Base-by-base conservation (phyloP, 2,113 vertebrate species). In the Phocoena sinus region DNA sequence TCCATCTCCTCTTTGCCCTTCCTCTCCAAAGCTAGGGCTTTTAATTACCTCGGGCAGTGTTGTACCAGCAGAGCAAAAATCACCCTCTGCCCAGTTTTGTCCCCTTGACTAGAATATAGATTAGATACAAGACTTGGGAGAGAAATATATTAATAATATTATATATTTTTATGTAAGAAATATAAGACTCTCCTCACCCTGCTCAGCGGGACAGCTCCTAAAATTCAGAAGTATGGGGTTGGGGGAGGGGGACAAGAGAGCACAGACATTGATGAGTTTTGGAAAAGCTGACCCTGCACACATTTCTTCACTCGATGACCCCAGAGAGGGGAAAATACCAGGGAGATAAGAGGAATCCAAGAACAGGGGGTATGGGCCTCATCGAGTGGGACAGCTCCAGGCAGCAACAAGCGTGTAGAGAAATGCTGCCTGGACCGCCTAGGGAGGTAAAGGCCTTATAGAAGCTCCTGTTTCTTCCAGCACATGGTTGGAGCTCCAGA, bases 351-450 rank as follows among this genome's bases (percentile, higher is more conserved):
- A 87, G 21, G 44, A 21, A 31, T 53, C 58, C 28, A 21, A 8
- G 21, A 53, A 26, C 17, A 33, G 13, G 20, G 25, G n/a, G 6
- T 15, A 38, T 80, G 26, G 8, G 36, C n/a, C 41, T 82, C 63
- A 41, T 4, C 5, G 8, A 5, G 4, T 0, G 36, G 50, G 23
- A 20, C 33, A 80, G 63, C 28, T 65, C 63, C 3, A 53, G 28
- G 36, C 10, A 28, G 65, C 21, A 28, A 38, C 1, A 26, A 53
- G 18, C 8, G 44, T 25, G 8, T 1, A 17, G 14, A 10, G 25
- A 93, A 56, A 63, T 0, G 44, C 14, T 44, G 9, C 0, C 0
- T 0, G 8, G 23, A 14, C 6, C 2, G 1, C 36, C 5, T 28
- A 23, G n/a, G 47, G 20, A 25, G 83, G 36, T 5, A 28, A 44